Evolutionary conservation across 2,113 vertebrate species (phyloP).

Genomic region (Petromus typicus): DNA sequence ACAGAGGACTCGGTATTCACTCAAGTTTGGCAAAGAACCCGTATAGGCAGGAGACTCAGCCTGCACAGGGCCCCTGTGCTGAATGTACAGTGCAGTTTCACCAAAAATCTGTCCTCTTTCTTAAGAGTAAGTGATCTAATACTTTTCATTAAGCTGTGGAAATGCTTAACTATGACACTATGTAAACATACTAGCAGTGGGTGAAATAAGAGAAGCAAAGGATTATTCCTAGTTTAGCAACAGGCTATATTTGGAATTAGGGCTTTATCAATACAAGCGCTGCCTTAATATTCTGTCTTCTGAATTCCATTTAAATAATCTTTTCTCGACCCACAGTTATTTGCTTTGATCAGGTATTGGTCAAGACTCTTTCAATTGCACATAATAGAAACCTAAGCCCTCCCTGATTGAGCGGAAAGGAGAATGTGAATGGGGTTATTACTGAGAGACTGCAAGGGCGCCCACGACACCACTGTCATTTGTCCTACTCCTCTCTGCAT

Average conservation of each 20-base stretch:
- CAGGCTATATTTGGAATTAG: slow-evolving; percentile 61
- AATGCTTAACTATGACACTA: slow-evolving; percentile 83
- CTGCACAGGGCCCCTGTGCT: slow-evolving; percentile 56
- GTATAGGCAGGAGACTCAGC: background rate
- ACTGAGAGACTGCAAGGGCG: background rate
- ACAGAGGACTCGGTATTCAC: background rate
- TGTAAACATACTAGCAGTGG: slow-evolving; percentile 80
- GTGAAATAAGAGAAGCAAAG: slow-evolving; percentile 80
- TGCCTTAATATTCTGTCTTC: slow-evolving; percentile 68
- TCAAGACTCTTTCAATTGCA: slow-evolving; percentile 39
- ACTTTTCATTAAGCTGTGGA: slow-evolving; percentile 81
- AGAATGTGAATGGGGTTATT: background rate
- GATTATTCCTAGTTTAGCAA: slow-evolving; percentile 75
- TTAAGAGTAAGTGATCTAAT: slow-evolving; percentile 84
- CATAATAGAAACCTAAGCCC: slow-evolving; percentile 1
- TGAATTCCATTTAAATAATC: slow-evolving; percentile 73
- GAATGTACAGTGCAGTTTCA: slow-evolving; percentile 67
- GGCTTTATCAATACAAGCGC: slow-evolving; percentile 78
- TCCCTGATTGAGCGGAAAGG: background rate
- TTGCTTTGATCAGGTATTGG: slow-evolving; percentile 58
- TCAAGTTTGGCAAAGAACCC: background rate
- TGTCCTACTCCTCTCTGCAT: background rate
- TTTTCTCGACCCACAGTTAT: slow-evolving; percentile 68
- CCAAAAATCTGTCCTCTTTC: slow-evolving; percentile 78
- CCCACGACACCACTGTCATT: background rate